Evolutionary conservation across 1,140 invertebrate species (phyloP).

Genomic region (Pseudomyrmex cubaensis): DNA sequence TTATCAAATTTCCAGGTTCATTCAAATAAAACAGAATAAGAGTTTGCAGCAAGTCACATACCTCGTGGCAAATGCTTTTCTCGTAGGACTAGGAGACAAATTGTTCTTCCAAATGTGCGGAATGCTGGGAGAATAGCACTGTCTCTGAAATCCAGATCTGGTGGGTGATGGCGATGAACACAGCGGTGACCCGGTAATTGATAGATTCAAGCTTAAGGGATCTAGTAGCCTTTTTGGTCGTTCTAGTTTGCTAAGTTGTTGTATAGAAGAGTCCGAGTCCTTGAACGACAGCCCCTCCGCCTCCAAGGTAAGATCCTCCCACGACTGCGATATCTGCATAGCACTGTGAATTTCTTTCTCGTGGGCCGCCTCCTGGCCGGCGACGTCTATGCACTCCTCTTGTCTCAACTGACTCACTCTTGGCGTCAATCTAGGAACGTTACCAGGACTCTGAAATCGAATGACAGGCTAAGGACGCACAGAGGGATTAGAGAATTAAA

Average conservation of each 20-base stretch:
- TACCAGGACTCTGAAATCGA: slow-evolving; percentile 82
- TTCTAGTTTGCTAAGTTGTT: slow-evolving; percentile 80
- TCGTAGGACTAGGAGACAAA: slow-evolving; percentile 93
- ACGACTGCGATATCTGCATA: slow-evolving; percentile 96
- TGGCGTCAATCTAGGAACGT: slow-evolving; percentile 90
- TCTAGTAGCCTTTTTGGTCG: slow-evolving; percentile 82
- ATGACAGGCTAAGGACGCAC: not conserved
- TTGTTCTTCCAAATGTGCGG: slow-evolving; percentile 86
- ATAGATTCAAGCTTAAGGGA: slow-evolving; percentile 82
- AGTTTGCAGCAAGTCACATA: slow-evolving; percentile 67
- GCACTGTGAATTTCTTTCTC: slow-evolving; percentile 94
- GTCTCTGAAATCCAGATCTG: slow-evolving; percentile 85
- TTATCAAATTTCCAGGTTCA: too few relatives aligned
- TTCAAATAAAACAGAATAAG: not conserved
- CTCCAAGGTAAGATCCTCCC: slow-evolving; percentile 94
- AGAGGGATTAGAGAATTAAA: not conserved
- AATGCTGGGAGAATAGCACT: slow-evolving; percentile 88
- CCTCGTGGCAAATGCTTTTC: slow-evolving; percentile 91
- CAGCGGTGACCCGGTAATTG: slow-evolving; percentile 80
- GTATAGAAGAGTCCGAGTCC: slow-evolving; percentile 81
- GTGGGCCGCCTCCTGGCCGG: slow-evolving; percentile 94
- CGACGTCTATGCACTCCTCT: slow-evolving; percentile 94
- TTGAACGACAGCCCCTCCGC: slow-evolving; percentile 85
- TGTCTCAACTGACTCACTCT: slow-evolving; percentile 94
- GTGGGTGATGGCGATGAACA: slow-evolving; percentile 90